These are phyloP conservation scores for Nephrotoma flavescens DNA, from an alignment of 2,888 invertebrate species.

Conservation along the genomic window DNA sequence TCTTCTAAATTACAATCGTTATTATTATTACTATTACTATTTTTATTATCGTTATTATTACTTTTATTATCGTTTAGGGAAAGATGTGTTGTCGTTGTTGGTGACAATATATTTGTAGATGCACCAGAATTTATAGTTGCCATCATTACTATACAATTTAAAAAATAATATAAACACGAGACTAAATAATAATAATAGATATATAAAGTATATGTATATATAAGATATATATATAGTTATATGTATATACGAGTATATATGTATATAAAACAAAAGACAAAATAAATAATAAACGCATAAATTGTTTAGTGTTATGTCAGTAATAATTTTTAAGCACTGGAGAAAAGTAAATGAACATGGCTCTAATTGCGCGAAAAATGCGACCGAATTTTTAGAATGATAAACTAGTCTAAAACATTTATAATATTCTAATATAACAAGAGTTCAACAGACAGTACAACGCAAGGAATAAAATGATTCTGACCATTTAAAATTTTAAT, in stretches of 20 bases:
- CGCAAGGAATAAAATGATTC: too few species aligned
- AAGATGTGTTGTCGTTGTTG: not conserved
- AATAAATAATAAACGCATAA: not conserved
- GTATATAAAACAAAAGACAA: not conserved
- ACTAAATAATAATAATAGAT: not conserved
- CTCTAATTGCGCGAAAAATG: not conserved
- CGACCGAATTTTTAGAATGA: not conserved
- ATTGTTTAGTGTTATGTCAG: not conserved
- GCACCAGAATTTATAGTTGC: slow-evolving; percentile 7
- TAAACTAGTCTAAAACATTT: not conserved
- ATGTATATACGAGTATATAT: too few species aligned
- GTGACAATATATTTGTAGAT: not conserved
- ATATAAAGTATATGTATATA: not conserved
- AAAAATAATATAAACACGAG: slow-evolving; percentile 2
- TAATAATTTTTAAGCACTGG: not conserved
- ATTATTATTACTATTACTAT: not conserved
- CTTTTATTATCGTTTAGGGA: not conserved
- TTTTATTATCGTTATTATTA: not conserved
- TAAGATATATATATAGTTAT: not conserved
- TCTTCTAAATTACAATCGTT: not conserved
- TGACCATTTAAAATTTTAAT: too few species aligned
- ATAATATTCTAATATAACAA: too few species aligned
- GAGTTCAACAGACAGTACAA: too few species aligned
- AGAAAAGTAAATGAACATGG: not conserved
- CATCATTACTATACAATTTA: slow-evolving; percentile 7